phyloP scores from a whole-genome alignment of 2,797 vertebrate species.

The Melopsittacus undulatus region DNA sequence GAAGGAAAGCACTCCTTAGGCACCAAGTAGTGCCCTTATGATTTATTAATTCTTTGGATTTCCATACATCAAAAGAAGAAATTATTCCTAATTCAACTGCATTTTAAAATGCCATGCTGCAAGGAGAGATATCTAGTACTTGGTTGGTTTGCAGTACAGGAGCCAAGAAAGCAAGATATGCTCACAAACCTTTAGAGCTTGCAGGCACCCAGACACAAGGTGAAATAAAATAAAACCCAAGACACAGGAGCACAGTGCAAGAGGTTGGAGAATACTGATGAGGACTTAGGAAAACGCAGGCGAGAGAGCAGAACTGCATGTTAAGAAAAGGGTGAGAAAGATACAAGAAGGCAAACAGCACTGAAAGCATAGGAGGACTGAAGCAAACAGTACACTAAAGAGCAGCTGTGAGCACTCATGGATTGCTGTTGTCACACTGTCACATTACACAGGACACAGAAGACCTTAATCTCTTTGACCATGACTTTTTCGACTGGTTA shows the following conservation, averaged over 20 bases:
- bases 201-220: background rate
- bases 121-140: background rate
- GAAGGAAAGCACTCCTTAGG: background rate
- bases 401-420: background rate
- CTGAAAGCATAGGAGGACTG: background rate
- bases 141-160: background rate
- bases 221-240: background rate
- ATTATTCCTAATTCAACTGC: background rate
- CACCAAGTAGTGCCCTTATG: background rate
- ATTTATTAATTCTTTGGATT: constrained; percentile 29
- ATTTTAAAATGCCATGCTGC: background rate
- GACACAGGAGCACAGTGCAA: background rate
- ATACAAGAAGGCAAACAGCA: background rate
- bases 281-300: background rate
- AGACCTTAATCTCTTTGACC: background rate
- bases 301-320: background rate
- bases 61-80: constrained; percentile 22
- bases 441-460: background rate
- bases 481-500: background rate
- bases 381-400: background rate
- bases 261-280: background rate
- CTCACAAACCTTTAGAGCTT: background rate
- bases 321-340: background rate
- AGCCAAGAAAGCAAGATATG: background rate
- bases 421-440: background rate